Percentiles rank a stretch among this genome's conserved stretches.
Evolutionary conservation across 2,797 vertebrate species (phyloP).

Genomic region (Uromys caudimaculatus): DNA sequence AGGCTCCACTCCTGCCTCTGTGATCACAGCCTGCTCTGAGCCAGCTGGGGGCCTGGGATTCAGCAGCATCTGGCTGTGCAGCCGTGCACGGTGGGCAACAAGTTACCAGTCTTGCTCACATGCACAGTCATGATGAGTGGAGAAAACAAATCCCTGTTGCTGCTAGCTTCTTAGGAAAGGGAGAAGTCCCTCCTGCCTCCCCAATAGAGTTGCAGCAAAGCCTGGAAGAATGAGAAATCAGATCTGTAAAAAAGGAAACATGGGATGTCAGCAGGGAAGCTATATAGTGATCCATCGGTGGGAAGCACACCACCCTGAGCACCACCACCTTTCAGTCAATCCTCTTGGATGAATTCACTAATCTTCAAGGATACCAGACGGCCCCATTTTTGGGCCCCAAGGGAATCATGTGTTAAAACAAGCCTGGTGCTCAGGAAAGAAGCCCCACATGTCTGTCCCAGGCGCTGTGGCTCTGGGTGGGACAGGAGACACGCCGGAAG

Average conservation of each 20-base stretch:
- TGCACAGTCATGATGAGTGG: background rate
- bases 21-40: background rate
- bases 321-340: too few species aligned
- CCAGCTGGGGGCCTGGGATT: background rate
- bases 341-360: background rate
- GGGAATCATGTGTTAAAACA: too few species aligned
- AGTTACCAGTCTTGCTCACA: background rate
- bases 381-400: background rate
- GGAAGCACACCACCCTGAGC: too few species aligned
- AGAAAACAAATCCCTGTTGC: background rate
- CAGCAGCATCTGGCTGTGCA: slow-evolving; percentile 25
- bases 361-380: background rate
- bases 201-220: background rate
- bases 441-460: too few species aligned
- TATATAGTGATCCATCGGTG: background rate
- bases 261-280: background rate
- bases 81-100: background rate
- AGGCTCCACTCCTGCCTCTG: background rate
- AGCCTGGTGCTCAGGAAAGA: too few species aligned
- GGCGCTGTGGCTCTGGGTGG: too few species aligned
- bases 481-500: too few species aligned
- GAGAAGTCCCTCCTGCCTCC: background rate
- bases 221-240: background rate
- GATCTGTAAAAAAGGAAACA: background rate
- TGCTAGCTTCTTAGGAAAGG: background rate